Evolutionary conservation across 2,113 vertebrate genomes (phyloP), one percentile per base, ranked within the genome.

Genomic region (Menidia beryllina): DNA sequence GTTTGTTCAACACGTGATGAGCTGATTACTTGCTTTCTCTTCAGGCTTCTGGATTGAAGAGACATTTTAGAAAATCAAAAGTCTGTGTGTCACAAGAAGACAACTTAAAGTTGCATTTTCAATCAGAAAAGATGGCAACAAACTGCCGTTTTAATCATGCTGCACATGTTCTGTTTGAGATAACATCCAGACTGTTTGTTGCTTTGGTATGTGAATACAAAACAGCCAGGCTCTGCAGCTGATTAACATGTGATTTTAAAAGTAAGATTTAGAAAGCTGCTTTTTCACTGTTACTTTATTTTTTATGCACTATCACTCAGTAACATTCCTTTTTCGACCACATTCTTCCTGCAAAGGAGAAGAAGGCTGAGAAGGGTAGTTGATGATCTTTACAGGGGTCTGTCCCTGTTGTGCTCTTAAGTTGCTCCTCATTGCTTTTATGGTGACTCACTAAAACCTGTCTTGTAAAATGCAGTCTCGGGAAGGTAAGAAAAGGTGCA

Each of bases 381-480:
- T 84, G 86, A 89, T 88, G 87, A 78, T 89, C 84, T 87, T 89
- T 86, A 91, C 77, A 77, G 84, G 77, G 82, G 47, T 76, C 72
- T 81, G 81, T 89, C 83, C 84, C 90, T 78, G 84, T 90, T 91
- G 87, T 88, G 82, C 82, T 86, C 84, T 90, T 89, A 84, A 88
- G 80, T 89, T 79, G 83, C 84, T 89, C 75, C 84, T 86, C 82
- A 89, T 90, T 91, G 86, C 87, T 91, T 91, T 91, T 91, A 91
- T 81, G 79, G 90, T 27, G 56, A 86, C 86, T 88, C 86, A 83
- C 85, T 93, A 91, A 93, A 91, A 90, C 82, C 85, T 90, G 87
- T 87, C 88, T 91, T 92, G 87, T 93, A 91, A 92, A 92, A 90
- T 71, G 81, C 68, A 61, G 83, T 73, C 70, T 41, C 9, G 63